A percentile compares a stretch with the other conserved stretches of the same genome.
These are phyloP conservation scores for Drosophila planitibia DNA, from an alignment of 2,888 invertebrate species.

Conservation along the genomic window DNA sequence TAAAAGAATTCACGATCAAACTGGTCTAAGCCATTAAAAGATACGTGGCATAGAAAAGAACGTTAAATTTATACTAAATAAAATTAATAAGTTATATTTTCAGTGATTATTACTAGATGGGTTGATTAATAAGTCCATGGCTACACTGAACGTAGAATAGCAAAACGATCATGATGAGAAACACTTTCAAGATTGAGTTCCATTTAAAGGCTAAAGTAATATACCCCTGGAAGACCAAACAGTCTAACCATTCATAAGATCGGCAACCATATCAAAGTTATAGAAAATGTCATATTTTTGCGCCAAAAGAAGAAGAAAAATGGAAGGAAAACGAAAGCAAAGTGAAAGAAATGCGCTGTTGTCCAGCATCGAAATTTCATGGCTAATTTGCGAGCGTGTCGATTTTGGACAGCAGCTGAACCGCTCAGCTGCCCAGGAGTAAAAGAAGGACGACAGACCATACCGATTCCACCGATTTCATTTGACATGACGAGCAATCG, in stretches of 20 bases:
- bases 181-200: not conserved
- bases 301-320: conserved; percentile 6
- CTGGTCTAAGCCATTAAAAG: not conserved
- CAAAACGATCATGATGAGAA: not conserved
- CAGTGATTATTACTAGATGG: not conserved
- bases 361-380: conserved; percentile 67
- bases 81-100: not conserved
- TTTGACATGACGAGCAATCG: conserved; percentile 44
- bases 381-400: conserved; percentile 70
- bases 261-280: conserved; percentile 25
- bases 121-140: not conserved
- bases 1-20: not conserved
- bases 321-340: conserved; percentile 5
- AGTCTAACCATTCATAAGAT: conserved; percentile 23
- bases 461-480: conserved; percentile 30
- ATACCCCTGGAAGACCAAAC: not conserved
- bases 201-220: not conserved
- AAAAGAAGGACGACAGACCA: not conserved
- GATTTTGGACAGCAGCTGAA: conserved; percentile 56
- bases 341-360: conserved; percentile 42
- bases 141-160: not conserved
- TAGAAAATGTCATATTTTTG: conserved; percentile 43
- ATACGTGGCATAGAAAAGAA: not conserved
- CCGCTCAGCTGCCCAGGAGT: conserved; percentile 28
- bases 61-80: not conserved